Percentiles rank a stretch among this genome's conserved stretches.
Conservation (phyloP, 2,113 vertebrate species). For the Pollachius pollachius region DNA sequence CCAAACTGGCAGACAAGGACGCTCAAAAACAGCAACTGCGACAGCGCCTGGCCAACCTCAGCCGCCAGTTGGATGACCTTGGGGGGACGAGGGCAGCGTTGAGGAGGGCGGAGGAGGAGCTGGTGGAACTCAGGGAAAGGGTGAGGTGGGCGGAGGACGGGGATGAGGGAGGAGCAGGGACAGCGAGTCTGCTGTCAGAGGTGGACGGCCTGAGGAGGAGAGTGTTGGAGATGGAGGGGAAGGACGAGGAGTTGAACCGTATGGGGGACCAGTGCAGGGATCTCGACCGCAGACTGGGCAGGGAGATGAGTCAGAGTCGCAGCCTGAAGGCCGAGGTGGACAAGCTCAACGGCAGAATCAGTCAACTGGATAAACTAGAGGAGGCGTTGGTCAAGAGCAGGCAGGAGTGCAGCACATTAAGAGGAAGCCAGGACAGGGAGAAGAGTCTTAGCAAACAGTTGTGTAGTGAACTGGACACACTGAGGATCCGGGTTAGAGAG, state of each 20-base stretch:
- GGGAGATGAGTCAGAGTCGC: conserved; percentile 79
- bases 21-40: conserved; percentile 82
- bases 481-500: conserved; percentile 85
- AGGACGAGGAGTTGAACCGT: conserved; percentile 92
- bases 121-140: conserved; percentile 82
- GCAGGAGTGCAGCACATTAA: conserved; percentile 87
- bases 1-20: conserved; percentile 86
- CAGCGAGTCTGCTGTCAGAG: conserved; percentile 80
- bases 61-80: conserved; percentile 81
- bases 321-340: conserved; percentile 88
- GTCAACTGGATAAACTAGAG: conserved; percentile 90
- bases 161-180: conserved; percentile 27
- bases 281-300: conserved; percentile 85
- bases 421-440: conserved; percentile 88
- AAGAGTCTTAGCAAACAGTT: conserved; percentile 81
- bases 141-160: conserved; percentile 79
- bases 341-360: conserved; percentile 86
- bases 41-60: conserved; percentile 80
- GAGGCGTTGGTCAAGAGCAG: conserved; percentile 89
- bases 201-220: conserved; percentile 89
- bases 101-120: conserved; percentile 82
- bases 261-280: conserved; percentile 92
- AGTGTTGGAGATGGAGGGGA: conserved; percentile 93
- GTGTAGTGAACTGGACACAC: conserved; percentile 82
- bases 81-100: conserved; percentile 84